These are phyloP conservation scores for Zoanthus gigantus DNA, from an alignment of 92 coral and sea anemone species.

Conservation along the genomic window DNA sequence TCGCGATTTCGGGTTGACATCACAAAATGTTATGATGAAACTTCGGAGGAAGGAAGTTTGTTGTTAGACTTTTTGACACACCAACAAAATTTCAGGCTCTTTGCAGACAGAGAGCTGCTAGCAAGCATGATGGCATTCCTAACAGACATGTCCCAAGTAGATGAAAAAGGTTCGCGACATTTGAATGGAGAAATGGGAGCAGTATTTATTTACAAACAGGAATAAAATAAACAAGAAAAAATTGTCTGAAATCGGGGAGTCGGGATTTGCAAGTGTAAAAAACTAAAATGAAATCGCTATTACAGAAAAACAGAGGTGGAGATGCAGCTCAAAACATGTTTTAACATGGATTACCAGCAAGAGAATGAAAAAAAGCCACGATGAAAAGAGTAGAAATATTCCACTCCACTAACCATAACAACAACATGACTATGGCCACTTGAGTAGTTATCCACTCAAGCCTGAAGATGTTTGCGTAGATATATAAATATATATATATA, in stretches of 20 bases:
- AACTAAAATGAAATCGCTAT: no score
- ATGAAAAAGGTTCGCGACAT: slow-evolving; percentile 45
- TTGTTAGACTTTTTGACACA: slow-evolving; percentile 45
- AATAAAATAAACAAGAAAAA: neutral
- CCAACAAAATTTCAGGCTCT: slow-evolving; percentile 44
- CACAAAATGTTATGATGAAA: slow-evolving; percentile 57
- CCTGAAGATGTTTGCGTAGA: neutral
- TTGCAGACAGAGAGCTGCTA: slow-evolving; percentile 32
- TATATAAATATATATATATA: neutral
- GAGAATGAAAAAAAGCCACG: no score
- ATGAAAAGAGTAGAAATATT: no score
- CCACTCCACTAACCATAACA: no score
- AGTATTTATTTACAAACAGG: slow-evolving; percentile 46
- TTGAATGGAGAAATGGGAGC: slow-evolving; percentile 49
- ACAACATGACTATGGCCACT: no score
- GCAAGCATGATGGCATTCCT: slow-evolving; percentile 44
- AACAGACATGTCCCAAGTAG: slow-evolving; percentile 41
- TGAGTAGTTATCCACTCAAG: no score
- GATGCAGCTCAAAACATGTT: neutral
- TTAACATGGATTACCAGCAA: neutral
- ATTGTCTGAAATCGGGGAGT: neutral
- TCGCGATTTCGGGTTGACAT: slow-evolving; percentile 58
- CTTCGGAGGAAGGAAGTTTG: slow-evolving; percentile 46
- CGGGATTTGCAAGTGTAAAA: neutral
- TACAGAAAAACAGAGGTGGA: neutral